Evolutionary conservation across 2,888 invertebrate species (phyloP).

Genomic region (Iphiclides podalirius): DNA sequence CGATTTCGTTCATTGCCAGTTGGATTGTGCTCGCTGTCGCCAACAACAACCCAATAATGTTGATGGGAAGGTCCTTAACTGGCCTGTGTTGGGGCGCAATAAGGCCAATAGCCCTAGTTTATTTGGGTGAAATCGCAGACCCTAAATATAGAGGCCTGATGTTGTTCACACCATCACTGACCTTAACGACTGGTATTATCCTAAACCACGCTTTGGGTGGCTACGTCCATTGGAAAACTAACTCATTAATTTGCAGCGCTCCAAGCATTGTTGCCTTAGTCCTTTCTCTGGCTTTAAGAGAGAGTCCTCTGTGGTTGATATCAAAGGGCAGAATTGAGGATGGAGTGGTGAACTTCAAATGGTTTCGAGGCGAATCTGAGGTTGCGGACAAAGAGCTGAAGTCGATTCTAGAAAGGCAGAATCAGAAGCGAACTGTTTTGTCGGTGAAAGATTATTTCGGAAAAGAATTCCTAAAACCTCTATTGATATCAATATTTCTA

Average conservation of each 20-base stretch:
- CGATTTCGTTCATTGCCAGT: slow-evolving; percentile 41
- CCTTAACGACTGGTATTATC: slow-evolving; percentile 39
- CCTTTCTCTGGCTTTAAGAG: slow-evolving; percentile 41
- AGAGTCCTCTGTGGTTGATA: slow-evolving; percentile 55
- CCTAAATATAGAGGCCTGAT: slow-evolving; percentile 46
- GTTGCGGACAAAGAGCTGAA: slow-evolving; percentile 42
- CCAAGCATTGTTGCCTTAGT: slow-evolving; percentile 39
- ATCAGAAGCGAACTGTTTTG: slow-evolving; percentile 29
- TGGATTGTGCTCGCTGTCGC: slow-evolving; percentile 46
- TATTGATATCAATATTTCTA: slow-evolving; percentile 41
- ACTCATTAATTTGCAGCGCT: slow-evolving; percentile 38
- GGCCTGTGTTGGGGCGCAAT: slow-evolving; percentile 44
- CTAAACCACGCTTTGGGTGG: slow-evolving; percentile 42
- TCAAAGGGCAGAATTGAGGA: slow-evolving; percentile 42
- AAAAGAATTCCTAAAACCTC: slow-evolving; percentile 39
- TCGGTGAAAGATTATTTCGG: slow-evolving; percentile 33
- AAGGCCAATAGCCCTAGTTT: slow-evolving; percentile 44
- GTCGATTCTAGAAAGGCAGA: slow-evolving; percentile 37
- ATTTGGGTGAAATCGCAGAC: slow-evolving; percentile 47
- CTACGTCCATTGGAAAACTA: slow-evolving; percentile 42
- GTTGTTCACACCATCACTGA: slow-evolving; percentile 39
- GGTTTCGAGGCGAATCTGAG: slow-evolving; percentile 44
- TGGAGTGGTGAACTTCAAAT: slow-evolving; percentile 40
- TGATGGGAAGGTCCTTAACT: slow-evolving; percentile 45
- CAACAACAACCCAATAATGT: slow-evolving; percentile 34